Evolutionary conservation across 1,140 invertebrate genomes (phyloP), one percentile per base, ranked within the genome.

Genomic region (Lamellibrachia luymesi): DNA sequence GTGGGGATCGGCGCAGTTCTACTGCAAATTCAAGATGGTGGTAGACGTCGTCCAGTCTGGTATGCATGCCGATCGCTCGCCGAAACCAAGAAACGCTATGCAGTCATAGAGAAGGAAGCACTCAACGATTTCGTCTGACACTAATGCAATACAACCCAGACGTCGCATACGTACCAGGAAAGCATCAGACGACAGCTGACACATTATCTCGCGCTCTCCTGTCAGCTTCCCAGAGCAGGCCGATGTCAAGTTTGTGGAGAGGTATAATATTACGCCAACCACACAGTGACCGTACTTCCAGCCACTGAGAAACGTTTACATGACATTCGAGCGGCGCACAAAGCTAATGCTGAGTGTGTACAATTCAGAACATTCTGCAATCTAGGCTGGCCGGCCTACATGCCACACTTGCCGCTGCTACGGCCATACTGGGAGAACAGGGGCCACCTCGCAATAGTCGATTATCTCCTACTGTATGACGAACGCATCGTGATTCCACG

Each of bases 71-170:
- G 95, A 93, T 93, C 94, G 25, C 94, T 97, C 17, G 96, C 94
- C 22, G 92, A 93, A 27, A 93, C 95, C 27, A 95, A 97, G 94
- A 49, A 93, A 80, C 95, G 95, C 49, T 97, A 96, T 93, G 93
- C 96, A 10, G 95, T 95, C 93, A 97, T 96, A 38, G 96, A 97
- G 93, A 97, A 96, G 92, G 96, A 97, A 94, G 93, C 95, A 13
- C 94, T 96, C 38, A 38, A 38, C 38, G 93, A 56, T 91, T 93
- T 49, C 50, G 94, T n/a, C 90, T 94, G n/a, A 25, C 92, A 13
- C 92, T 93, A 13, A 93, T 93, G 93, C 50, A 64, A 1, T 93
- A 92, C 50, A 51, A 13, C 49, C 91, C 49, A 38, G 64, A 27
- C n/a, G 56, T 94, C 10, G 38, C 90, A 1, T 90, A 94, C 91